These are phyloP conservation scores for Anas platyrhynchos DNA, from an alignment of 2,113 vertebrate genomes.

Conservation along the genomic window DNA sequence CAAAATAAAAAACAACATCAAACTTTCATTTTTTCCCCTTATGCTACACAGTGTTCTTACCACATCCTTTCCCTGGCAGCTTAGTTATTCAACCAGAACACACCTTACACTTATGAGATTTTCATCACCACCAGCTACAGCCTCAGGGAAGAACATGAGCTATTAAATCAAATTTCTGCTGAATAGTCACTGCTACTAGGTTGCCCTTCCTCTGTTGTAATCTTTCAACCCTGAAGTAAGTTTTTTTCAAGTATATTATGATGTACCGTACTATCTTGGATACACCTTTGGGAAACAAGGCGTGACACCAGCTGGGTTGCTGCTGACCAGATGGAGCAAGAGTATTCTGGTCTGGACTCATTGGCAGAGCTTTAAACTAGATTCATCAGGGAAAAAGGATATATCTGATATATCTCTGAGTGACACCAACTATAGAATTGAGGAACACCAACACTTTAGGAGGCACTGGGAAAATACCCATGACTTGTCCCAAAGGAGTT, in stretches of 20 bases:
- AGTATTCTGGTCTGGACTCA: too few species aligned
- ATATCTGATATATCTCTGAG: too few species aligned
- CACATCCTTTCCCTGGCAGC: not conserved
- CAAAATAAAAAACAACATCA: too few species aligned
- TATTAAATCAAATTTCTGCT: not conserved
- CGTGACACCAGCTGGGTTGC: too few species aligned
- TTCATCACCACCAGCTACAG: rapidly evolving
- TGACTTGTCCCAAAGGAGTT: too few species aligned
- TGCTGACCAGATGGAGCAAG: too few species aligned
- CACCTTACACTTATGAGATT: not conserved
- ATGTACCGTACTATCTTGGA: not conserved
- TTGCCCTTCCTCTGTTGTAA: not conserved
- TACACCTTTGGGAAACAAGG: too few species aligned
- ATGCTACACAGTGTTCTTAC: not conserved
- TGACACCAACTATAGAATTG: too few species aligned
- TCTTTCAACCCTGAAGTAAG: not conserved
- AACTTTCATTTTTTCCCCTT: not conserved
- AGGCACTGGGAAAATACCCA: too few species aligned
- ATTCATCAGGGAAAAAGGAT: too few species aligned
- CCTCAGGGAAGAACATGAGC: not conserved
- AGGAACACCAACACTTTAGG: too few species aligned
- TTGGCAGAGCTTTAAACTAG: too few species aligned
- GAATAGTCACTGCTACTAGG: not conserved
- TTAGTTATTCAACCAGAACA: not conserved
- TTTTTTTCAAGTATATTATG: not conserved